Conservation (phyloP, 2,888 invertebrate species). For the Druceiella hillmani region DNA sequence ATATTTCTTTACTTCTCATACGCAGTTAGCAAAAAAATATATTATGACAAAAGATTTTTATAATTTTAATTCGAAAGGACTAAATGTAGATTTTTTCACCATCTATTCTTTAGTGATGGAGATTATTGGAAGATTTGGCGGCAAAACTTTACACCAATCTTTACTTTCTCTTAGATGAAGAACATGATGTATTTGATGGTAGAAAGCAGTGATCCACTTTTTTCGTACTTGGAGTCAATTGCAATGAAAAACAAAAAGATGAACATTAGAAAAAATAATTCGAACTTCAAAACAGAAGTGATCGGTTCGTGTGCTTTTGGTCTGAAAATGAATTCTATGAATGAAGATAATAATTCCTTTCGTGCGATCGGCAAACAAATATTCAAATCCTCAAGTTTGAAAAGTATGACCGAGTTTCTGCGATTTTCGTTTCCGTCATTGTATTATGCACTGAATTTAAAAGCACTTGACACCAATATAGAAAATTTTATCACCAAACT, state of each 20-base stretch:
- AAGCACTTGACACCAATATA: background rate
- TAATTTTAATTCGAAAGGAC: slow-evolving; percentile 8
- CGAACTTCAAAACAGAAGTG: background rate
- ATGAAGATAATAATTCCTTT: background rate
- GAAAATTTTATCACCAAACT: background rate
- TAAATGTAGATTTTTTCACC: slow-evolving; percentile 4
- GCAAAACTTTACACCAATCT: slow-evolving; percentile 10
- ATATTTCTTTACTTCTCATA: slow-evolving; percentile 1
- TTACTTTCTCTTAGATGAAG: slow-evolving; percentile 6
- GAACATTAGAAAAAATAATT: background rate
- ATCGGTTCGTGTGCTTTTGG: background rate
- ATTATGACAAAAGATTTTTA: slow-evolving; percentile 12
- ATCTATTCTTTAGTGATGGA: slow-evolving; percentile 8
- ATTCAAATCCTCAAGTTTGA: too few species aligned
- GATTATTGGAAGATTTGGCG: slow-evolving; percentile 11
- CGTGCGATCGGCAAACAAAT: background rate
- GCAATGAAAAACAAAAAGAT: background rate
- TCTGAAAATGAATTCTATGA: background rate
- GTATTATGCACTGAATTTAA: too few species aligned
- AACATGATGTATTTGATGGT: background rate
- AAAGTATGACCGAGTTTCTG: too few species aligned
- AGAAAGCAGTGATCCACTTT: background rate
- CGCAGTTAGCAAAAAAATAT: slow-evolving; percentile 7
- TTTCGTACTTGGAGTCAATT: background rate
- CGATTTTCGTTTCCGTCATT: background rate